Conservation (phyloP, 2,113 vertebrate genomes). For the Lophotis ruficrista region DNA sequence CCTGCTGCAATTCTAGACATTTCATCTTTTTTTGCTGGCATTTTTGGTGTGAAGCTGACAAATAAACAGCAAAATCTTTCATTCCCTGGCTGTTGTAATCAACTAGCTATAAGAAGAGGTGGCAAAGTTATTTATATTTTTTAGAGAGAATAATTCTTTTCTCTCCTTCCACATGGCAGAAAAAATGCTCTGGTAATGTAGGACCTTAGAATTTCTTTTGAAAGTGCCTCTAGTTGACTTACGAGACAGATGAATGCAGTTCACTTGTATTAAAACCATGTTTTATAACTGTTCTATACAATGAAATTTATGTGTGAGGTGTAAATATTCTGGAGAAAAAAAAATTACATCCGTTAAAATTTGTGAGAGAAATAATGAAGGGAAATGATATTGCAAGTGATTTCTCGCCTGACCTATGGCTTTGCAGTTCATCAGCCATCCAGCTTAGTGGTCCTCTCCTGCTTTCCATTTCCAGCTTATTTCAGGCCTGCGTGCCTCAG, state of each 20-base stretch:
- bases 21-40: background rate
- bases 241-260: background rate
- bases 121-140: constrained; percentile 41
- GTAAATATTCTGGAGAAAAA: background rate
- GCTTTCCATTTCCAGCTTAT: background rate
- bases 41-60: constrained; percentile 7
- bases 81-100: constrained; percentile 13
- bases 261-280: background rate
- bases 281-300: background rate
- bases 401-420: background rate
- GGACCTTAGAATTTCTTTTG: constrained; percentile 15
- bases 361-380: background rate
- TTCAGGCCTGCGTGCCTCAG: background rate
- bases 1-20: background rate
- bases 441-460: background rate
- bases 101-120: constrained; percentile 1
- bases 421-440: background rate
- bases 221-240: background rate
- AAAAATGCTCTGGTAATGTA: constrained; percentile 4
- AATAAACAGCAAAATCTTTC: background rate
- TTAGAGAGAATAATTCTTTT: constrained; percentile 17
- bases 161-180: background rate
- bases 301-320: background rate
- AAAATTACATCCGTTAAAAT: constrained; percentile 16
- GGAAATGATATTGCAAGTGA: background rate